Conservation (phyloP, 2,113 vertebrate genomes). For the Mesitornis unicolor region DNA sequence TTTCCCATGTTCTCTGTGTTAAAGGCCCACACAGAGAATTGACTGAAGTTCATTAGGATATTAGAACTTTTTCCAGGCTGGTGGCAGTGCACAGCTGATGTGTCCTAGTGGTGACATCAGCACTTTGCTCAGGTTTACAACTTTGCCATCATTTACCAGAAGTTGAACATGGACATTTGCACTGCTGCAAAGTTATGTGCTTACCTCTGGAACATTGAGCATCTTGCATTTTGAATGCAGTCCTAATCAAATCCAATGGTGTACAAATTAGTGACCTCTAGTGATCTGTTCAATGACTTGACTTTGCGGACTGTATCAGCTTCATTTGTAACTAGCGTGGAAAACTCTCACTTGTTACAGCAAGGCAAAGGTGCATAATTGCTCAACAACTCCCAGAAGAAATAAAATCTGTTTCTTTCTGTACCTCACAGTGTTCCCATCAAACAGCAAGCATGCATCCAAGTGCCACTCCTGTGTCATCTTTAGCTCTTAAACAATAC, state of each 20-base stretch:
- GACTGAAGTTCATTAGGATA: neutral
- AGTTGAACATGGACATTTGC: neutral
- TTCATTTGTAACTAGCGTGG: neutral
- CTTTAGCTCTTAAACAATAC: neutral
- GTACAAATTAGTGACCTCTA: neutral
- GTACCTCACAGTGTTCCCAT: neutral
- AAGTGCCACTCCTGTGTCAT: neutral
- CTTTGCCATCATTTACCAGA: neutral
- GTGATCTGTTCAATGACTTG: neutral
- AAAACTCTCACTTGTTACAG: neutral
- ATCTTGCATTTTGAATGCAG: neutral
- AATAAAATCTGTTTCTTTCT: neutral
- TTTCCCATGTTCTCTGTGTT: neutral
- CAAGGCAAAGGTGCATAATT: neutral
- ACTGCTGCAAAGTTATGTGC: neutral
- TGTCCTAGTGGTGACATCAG: neutral
- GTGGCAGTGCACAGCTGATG: neutral
- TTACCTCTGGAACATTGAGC: neutral
- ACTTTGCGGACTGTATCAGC: neutral
- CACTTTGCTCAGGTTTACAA: neutral
- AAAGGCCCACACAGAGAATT: neutral
- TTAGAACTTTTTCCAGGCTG: neutral
- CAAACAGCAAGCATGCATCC: neutral
- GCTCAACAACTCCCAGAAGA: neutral
- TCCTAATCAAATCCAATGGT: neutral